Conservation (phyloP, 2,113 vertebrate genomes). For the Okapia johnstoni region DNA sequence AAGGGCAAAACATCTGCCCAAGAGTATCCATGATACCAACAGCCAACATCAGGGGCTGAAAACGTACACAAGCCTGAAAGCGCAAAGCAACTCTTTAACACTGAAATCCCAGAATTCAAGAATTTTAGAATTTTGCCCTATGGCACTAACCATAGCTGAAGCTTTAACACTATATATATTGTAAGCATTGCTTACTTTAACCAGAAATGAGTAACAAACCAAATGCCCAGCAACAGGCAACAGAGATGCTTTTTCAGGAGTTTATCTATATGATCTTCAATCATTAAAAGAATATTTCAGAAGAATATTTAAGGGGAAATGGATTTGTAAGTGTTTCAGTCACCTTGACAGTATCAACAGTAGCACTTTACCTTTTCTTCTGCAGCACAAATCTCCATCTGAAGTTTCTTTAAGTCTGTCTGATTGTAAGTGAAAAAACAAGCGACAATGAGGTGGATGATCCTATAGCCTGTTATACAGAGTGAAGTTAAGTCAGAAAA, state of each 20-base stretch:
- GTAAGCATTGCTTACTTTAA: neutral
- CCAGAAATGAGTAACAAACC: neutral
- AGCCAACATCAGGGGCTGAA: neutral
- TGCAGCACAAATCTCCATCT: neutral
- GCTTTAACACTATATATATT: neutral
- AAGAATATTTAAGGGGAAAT: neutral
- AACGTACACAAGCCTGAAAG: accelerated
- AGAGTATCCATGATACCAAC: neutral
- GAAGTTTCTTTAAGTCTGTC: neutral
- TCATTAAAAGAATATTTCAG: neutral
- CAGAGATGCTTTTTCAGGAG: neutral
- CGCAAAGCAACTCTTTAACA: neutral
- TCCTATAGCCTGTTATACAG: neutral
- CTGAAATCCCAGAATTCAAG: neutral
- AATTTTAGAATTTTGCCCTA: neutral
- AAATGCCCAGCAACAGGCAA: neutral
- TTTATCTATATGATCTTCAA: neutral
- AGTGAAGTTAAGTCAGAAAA: neutral
- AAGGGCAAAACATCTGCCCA: neutral
- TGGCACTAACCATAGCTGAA: neutral
- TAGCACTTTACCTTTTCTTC: neutral
- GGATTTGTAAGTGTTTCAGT: neutral
- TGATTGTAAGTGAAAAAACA: neutral
- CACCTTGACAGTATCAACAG: neutral
- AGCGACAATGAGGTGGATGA: neutral